phyloP scores from a whole-genome alignment of 2,888 invertebrate genomes.

The Dicyrtoma fusca region DNA sequence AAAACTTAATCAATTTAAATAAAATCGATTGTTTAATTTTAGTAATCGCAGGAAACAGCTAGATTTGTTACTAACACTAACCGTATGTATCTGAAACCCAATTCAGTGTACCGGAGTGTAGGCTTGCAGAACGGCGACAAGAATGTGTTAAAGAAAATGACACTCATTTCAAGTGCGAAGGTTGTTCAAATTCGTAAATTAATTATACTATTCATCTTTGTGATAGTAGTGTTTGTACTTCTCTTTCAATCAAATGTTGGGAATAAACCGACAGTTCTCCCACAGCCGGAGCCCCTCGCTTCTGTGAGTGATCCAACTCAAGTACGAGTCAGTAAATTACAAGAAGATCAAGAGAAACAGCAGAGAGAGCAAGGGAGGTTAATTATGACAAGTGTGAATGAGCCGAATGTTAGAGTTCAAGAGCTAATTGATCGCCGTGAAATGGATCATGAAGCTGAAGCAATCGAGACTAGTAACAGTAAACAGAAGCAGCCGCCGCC shows the following conservation, averaged over 20 bases:
- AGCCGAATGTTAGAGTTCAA: neutral
- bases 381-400: slow-evolving; percentile 7
- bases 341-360: neutral
- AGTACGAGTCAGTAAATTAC: neutral
- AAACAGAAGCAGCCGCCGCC: too few species aligned
- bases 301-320: too few species aligned
- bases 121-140: neutral
- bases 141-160: slow-evolving; percentile 14
- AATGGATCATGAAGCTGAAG: neutral
- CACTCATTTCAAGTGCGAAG: slow-evolving; percentile 2
- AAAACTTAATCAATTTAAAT: too few species aligned
- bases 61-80: too few species aligned
- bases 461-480: neutral
- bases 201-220: neutral
- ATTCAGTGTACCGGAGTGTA: neutral
- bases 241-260: neutral
- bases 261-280: neutral
- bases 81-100: neutral
- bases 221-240: slow-evolving; percentile 3
- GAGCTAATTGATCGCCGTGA: neutral
- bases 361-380: neutral
- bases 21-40: too few species aligned
- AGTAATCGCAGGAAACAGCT: too few species aligned
- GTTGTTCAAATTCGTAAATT: slow-evolving; percentile 14
- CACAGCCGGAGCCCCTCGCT: neutral